phyloP scores from a whole-genome alignment of 2,113 vertebrate species.

The Typhlomys cinereus region DNA sequence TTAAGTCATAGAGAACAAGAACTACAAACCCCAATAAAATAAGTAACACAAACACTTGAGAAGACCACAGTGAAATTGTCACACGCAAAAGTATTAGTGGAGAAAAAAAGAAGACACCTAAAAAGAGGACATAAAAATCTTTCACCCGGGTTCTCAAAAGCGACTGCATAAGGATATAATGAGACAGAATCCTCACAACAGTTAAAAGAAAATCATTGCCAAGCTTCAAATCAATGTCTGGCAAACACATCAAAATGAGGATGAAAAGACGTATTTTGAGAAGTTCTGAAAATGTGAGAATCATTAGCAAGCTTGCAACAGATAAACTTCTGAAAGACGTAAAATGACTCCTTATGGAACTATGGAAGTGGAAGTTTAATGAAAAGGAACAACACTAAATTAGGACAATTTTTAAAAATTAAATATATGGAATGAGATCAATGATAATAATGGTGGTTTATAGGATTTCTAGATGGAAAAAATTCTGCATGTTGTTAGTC shows the following conservation, averaged over 20 bases:
- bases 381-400: neutral
- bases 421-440: neutral
- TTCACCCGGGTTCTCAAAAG: neutral
- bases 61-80: neutral
- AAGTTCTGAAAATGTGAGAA: neutral
- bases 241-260: neutral
- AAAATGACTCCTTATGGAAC: neutral
- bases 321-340: neutral
- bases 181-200: neutral
- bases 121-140: neutral
- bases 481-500: neutral
- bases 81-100: neutral
- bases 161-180: neutral
- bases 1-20: neutral
- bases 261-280: slow-evolving; percentile 10
- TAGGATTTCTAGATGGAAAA: neutral
- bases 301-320: neutral
- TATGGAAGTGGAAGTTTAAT: neutral
- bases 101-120: neutral
- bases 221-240: neutral
- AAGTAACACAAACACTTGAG: neutral
- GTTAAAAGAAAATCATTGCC: neutral
- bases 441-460: neutral
- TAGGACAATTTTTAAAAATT: neutral
- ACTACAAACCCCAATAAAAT: neutral